phyloP scores from a whole-genome alignment of 2,113 vertebrate species.

The Clarias magur region DNA sequence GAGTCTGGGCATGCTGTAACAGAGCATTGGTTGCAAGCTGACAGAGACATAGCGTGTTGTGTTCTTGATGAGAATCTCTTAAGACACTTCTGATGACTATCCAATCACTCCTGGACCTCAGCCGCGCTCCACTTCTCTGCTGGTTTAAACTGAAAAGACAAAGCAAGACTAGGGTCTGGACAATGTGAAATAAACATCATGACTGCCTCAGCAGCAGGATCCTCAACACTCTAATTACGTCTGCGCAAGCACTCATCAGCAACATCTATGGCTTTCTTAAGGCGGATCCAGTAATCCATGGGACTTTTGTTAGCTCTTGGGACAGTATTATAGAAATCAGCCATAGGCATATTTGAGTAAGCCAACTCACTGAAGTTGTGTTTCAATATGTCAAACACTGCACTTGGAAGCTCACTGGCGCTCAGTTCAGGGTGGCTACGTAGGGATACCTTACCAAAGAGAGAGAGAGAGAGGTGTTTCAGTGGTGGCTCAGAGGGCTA shows the following conservation, averaged over 20 bases:
- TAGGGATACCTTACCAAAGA: not conserved
- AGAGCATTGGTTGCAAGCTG: not conserved
- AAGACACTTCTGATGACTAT: not conserved
- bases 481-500: too few relatives aligned
- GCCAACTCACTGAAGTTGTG: not conserved
- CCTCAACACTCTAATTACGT: not conserved
- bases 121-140: conserved; percentile 25
- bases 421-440: not conserved
- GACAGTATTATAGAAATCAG: not conserved
- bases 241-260: too few relatives aligned
- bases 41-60: not conserved
- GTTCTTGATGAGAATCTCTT: not conserved
- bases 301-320: not conserved
- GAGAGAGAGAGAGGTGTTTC: too few relatives aligned
- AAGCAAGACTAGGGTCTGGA: conserved; percentile 21
- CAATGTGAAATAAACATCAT: conserved; percentile 37
- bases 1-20: not conserved
- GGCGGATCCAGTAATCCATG: not conserved
- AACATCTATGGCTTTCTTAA: not conserved
- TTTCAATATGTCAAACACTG: not conserved
- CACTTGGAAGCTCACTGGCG: not conserved
- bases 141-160: conserved; percentile 38
- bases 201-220: conserved; percentile 9
- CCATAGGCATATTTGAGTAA: not conserved
- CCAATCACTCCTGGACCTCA: conserved; percentile 15